Base-by-base conservation (phyloP, 1,140 invertebrate species). In the Mylabris phalerata region DNA sequence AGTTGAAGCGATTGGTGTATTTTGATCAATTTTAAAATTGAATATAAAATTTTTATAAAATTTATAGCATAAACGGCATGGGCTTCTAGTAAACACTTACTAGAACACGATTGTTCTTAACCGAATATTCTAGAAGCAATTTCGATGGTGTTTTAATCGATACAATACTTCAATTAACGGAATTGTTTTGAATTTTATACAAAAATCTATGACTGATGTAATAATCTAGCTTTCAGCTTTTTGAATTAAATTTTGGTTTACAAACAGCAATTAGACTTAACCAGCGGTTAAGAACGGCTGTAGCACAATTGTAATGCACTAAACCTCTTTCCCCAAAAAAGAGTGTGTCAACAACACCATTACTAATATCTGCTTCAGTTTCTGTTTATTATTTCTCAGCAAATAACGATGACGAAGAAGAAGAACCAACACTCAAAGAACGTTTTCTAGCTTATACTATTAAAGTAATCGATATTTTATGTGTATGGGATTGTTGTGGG, bases 401-500 rank as follows among this genome's bases (percentile, higher is more conserved):
- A 89, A 67, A 72, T 57, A 82, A 83, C 70, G 81, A 84, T 75
- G 87, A 88, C 73, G 91, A 94, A 74, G 89, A 92, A 75, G 91
- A 93, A 71, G 89, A 88, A 64, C 89, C 90, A 11, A 93, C 89
- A 44, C 80, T 92, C 59, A 94, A 93, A 76, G 91, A 95, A 73
- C 90, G 85, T 72, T 77, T 89, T 43, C 75, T 92, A 62, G 86
- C 87, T 62, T 77, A 78, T 67, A 79, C 87, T 58, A 79, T 92
- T 59, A 87, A 86, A 69, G 83, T 86, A 61, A 90, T 95, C 68
- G 92, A 96, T 77, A 83, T 94, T 61, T 92, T 97, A 77, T 98
- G 94, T 80, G 89, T 95, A 50, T 98, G 95, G 95, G 92, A 98
- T 77, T 96, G 94, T 79, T 95, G 92, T 77, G 86, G 84, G 79